Conservation (phyloP, 2,797 vertebrate species). For the Coracias cyanogaster region DNA sequence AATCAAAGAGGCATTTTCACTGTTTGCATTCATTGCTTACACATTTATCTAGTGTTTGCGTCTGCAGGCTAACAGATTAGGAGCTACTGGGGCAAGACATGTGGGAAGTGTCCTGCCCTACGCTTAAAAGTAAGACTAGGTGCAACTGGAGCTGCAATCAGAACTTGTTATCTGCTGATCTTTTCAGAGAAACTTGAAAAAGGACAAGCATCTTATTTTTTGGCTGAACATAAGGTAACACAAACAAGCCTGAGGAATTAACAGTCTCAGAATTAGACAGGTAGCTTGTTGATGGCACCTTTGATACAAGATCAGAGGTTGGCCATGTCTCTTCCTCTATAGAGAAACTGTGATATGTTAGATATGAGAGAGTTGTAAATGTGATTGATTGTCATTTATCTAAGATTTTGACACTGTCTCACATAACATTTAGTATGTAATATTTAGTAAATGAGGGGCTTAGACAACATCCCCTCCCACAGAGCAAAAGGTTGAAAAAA, state of each 20-base stretch:
- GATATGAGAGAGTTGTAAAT: neutral
- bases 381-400: neutral
- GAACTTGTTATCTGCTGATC: neutral
- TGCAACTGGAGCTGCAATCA: neutral
- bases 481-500: neutral
- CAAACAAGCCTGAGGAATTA: neutral
- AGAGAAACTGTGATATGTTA: neutral
- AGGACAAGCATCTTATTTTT: neutral
- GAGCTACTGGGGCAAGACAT: neutral
- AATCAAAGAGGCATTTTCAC: neutral
- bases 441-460: neutral
- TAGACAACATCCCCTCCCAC: neutral
- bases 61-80: neutral
- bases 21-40: neutral
- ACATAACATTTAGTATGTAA: neutral
- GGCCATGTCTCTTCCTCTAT: neutral
- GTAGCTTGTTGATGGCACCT: neutral
- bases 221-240: neutral
- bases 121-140: neutral
- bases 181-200: neutral
- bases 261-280: neutral
- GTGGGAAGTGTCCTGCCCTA: neutral
- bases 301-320: neutral
- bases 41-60: neutral
- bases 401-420: neutral